Base-by-base conservation (phyloP, 2,888 invertebrate genomes). In the Scaptomyza flava region DNA sequence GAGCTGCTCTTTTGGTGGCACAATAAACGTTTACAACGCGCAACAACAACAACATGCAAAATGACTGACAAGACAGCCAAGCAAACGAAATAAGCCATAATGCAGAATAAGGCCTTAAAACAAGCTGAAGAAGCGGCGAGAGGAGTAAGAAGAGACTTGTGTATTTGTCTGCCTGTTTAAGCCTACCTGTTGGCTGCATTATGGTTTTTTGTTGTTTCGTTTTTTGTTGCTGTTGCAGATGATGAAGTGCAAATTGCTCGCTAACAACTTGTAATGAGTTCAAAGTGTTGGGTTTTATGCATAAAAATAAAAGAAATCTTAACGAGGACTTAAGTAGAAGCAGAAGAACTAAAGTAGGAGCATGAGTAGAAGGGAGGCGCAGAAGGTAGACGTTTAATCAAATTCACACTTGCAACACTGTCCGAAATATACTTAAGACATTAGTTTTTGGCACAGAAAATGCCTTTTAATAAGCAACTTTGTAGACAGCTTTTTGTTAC, bases 211-310 rank as follows among this genome's bases (percentile, higher is more conserved):
- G 23, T 38, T n/a, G n/a, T n/a, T 6, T 38, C n/a, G 12, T 23
- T 14, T 6, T 6, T 31, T 17, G 1, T 36, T 45, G 27, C 6
- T 54, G 12, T 56, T 58, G 62, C 41, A 58, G 67, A 68, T 84
- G 88, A 84, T 87, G 88, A 77, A 78, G 86, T 87, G 84, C 81
- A 85, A 84, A 84, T 69, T 87, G 86, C 71, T 72, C 66, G 76
- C 88, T 84, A 84, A 84, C 83, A 87, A 77, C 88, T 85, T 85
- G 86, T 84, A 82, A 84, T 85, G 86, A 83, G 77, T 67, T 69
- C 64, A 77, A 77, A 72, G 68, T 73, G 83, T 73, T 70, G 73
- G 51, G 50, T 59, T 65, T 79, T 65, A 69, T 74, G 73, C 70
- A 38, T 62, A 41, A 41, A 41, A 5, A n/a, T 17, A 17, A 17